Percentiles rank a stretch among this genome's conserved stretches.
Evolutionary conservation across 2,797 vertebrate genomes (phyloP).

Genomic region (Enteromius trimaculatus): DNA sequence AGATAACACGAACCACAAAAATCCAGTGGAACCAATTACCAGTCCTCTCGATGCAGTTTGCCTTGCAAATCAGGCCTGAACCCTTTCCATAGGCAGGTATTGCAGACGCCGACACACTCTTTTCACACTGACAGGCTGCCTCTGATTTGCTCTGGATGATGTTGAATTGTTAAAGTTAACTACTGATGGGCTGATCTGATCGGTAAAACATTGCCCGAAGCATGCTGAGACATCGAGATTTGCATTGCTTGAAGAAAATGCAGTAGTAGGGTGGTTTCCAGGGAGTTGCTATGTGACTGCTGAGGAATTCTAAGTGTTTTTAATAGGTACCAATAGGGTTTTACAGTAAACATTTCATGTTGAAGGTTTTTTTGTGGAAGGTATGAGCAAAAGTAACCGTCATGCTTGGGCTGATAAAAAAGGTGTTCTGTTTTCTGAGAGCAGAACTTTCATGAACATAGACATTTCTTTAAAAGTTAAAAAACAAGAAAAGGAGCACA

Average conservation of each 20-base stretch:
- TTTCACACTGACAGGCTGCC: background rate
- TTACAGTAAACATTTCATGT: background rate
- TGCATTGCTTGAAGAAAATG: background rate
- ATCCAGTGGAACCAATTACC: conserved; percentile 73
- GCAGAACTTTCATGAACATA: background rate
- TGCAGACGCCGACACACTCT: conserved; percentile 10
- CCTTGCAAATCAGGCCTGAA: conserved; percentile 69
- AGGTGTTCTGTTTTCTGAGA: background rate
- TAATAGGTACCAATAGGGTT: background rate
- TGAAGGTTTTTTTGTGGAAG: background rate
- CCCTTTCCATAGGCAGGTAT: conserved; percentile 61
- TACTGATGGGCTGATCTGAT: background rate
- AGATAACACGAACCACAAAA: conserved; percentile 71
- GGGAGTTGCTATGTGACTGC: background rate
- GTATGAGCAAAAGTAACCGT: background rate
- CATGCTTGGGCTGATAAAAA: background rate
- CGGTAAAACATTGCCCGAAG: background rate
- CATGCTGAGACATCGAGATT: background rate
- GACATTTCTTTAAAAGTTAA: conserved; percentile 7
- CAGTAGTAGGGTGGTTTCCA: background rate
- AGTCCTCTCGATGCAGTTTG: conserved; percentile 56
- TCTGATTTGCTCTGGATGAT: conserved; percentile 15
- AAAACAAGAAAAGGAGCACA: background rate
- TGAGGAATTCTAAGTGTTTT: background rate
- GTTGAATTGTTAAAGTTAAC: background rate